A percentile compares a stretch with the other conserved stretches of the same genome.
Evolutionary conservation across 2,113 vertebrate species (phyloP).

Genomic region (Sigmodon hispidus): DNA sequence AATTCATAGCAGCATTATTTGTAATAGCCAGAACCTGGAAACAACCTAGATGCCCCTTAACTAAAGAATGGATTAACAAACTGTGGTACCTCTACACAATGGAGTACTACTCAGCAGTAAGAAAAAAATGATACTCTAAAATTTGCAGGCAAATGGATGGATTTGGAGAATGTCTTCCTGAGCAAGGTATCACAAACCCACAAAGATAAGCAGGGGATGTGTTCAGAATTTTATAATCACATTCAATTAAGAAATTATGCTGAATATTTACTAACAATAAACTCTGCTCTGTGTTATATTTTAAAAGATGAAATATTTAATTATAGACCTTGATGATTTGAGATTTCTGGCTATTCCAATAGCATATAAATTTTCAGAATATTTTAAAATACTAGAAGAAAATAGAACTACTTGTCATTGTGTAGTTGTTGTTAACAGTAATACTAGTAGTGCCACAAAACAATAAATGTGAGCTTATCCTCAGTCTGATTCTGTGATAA

Average conservation of each 20-base stretch:
- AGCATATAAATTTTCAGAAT: not conserved
- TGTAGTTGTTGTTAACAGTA: not conserved
- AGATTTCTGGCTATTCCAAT: not conserved
- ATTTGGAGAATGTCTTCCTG: too few relatives aligned
- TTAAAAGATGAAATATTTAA: slow-evolving; percentile 37
- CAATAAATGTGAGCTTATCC: not conserved
- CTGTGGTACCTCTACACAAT: too few relatives aligned
- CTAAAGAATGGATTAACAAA: too few relatives aligned
- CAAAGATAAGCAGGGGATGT: too few relatives aligned
- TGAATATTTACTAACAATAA: not conserved
- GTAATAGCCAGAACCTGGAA: too few relatives aligned
- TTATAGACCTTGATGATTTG: not conserved
- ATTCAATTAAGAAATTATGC: slow-evolving; percentile 34
- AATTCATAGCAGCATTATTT: too few relatives aligned
- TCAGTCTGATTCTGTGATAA: not conserved
- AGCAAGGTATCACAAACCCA: too few relatives aligned
- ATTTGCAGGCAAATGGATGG: too few relatives aligned
- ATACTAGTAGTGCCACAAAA: not conserved
- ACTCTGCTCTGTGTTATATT: not conserved
- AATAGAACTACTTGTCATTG: not conserved
- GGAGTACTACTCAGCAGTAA: too few relatives aligned
- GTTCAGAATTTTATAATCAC: slow-evolving; percentile 36
- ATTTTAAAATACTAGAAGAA: not conserved
- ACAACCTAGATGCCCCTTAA: too few relatives aligned
- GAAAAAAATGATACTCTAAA: too few relatives aligned